Evolutionary conservation across 2,113 vertebrate genomes (phyloP).

Genomic region (Turnix velox): DNA sequence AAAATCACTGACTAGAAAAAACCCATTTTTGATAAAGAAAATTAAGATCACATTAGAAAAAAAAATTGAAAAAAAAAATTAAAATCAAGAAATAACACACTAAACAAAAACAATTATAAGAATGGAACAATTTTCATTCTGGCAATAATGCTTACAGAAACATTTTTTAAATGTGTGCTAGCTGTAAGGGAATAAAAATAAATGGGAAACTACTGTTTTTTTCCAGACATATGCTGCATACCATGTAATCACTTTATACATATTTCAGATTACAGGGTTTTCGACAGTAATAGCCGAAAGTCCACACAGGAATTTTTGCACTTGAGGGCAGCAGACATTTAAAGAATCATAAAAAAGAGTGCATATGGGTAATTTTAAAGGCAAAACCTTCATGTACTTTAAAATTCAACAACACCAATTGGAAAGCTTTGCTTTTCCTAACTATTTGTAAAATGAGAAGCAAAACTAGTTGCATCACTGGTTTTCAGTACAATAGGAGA

Average conservation of each 20-base stretch:
- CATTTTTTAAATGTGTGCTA: background rate
- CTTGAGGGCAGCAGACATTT: background rate
- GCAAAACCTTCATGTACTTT: background rate
- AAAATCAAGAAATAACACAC: background rate
- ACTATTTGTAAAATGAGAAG: background rate
- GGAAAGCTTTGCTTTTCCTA: background rate
- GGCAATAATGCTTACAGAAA: background rate
- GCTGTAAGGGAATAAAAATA: background rate
- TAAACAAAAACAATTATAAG: background rate
- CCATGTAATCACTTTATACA: background rate
- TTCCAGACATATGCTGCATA: background rate
- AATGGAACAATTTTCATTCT: background rate
- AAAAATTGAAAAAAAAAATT: background rate
- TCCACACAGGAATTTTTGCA: background rate
- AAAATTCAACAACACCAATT: background rate
- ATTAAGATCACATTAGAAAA: background rate
- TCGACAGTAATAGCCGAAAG: background rate
- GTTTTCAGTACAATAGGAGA: background rate
- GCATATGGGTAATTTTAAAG: background rate
- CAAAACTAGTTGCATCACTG: background rate
- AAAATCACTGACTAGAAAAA: background rate
- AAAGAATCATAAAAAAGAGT: background rate
- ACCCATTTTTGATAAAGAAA: background rate
- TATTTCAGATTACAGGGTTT: background rate
- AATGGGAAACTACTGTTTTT: background rate